Evolutionary conservation across 92 coral and sea anemone species (phyloP).

Genomic region (Parazoanthus atlanticus): DNA sequence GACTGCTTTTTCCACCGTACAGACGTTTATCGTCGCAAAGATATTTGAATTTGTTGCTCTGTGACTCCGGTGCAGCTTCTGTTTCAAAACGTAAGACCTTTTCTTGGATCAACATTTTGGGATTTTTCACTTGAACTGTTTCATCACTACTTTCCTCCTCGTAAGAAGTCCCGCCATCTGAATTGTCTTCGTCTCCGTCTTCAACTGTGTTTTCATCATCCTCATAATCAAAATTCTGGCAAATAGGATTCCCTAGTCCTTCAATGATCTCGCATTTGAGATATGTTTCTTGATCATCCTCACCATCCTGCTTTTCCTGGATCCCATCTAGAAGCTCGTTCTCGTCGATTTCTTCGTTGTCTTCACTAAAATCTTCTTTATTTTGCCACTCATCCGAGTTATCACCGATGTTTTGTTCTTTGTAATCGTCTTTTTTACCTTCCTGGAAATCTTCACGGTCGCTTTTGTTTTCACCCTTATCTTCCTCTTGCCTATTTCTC

Average conservation of each 20-base stretch:
- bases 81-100: neutral
- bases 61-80: neutral
- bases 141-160: conserved; percentile 10
- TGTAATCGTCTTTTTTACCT: neutral
- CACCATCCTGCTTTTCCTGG: conserved; percentile 14
- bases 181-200: conserved; percentile 2
- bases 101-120: neutral
- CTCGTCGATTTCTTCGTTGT: conserved; percentile 9
- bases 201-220: conserved; percentile 5
- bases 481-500: neutral
- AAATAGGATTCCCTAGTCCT: conserved; percentile 9
- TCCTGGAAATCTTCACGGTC: neutral
- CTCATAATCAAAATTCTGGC: conserved; percentile 16
- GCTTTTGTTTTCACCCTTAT: neutral
- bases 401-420: neutral
- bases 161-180: neutral
- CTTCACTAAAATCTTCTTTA: neutral
- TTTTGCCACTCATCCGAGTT: neutral
- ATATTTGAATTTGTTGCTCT: neutral
- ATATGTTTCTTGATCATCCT: neutral
- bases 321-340: conserved; percentile 9
- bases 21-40: neutral
- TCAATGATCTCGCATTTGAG: conserved; percentile 11
- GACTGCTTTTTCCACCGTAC: neutral
- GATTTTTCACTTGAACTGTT: neutral